Evolutionary conservation across 2,797 vertebrate genomes (phyloP).

Genomic region (Peromyscus aztecus): DNA sequence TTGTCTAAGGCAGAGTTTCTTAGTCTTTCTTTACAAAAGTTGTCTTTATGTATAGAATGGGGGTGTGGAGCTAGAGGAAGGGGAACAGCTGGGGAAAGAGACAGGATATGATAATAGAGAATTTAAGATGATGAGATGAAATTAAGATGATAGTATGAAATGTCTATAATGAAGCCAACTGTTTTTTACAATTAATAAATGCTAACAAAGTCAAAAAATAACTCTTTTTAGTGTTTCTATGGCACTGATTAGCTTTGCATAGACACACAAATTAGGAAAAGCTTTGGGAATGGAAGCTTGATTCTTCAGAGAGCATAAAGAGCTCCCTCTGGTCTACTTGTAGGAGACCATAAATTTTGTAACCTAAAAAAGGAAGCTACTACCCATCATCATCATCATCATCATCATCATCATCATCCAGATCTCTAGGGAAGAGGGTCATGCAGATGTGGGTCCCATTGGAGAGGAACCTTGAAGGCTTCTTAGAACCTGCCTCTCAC

Average conservation of each 20-base stretch:
- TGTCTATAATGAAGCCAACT: not conserved
- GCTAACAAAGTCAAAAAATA: not conserved
- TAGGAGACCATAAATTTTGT: not conserved
- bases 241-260: not conserved
- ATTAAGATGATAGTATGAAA: not conserved
- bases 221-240: not conserved
- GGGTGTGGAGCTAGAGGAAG: not conserved
- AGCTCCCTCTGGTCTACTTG: not conserved
- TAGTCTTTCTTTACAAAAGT: not conserved
- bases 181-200: not conserved
- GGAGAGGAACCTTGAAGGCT: too few relatives aligned
- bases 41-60: not conserved
- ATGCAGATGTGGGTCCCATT: fast-evolving
- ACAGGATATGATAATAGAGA: not conserved
- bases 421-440: too few relatives aligned
- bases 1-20: not conserved
- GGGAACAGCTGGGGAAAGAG: not conserved
- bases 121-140: not conserved
- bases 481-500: not conserved
- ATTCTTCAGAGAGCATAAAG: not conserved
- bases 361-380: not conserved
- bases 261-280: not conserved
- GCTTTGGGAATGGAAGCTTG: not conserved
- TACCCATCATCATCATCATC: too few relatives aligned
- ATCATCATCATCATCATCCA: too few relatives aligned